Conservation (phyloP, 2,113 vertebrate genomes). For the Hyla sarda region DNA sequence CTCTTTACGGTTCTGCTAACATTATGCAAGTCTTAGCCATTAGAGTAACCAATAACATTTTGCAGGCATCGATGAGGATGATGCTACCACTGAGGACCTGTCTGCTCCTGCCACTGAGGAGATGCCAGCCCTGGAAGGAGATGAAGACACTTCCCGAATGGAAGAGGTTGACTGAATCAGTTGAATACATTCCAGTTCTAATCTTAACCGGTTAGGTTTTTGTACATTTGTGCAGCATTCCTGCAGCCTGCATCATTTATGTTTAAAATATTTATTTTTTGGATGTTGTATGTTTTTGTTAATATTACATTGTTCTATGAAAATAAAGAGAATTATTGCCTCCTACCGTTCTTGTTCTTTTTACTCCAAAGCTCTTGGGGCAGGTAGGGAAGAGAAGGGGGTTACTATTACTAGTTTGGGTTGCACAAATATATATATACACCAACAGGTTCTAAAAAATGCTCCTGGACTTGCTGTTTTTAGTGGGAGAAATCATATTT, state of each 20-base stretch:
- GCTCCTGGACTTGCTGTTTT: no score
- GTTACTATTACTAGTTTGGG: no score
- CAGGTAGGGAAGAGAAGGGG: no score
- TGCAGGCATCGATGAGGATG: conserved; percentile 94
- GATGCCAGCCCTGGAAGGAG: conserved; percentile 94
- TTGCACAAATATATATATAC: no score
- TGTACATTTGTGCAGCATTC: conserved; percentile 71
- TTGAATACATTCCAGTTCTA: conserved; percentile 66
- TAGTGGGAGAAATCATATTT: no score
- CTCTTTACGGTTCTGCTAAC: not conserved
- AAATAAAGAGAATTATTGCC: conserved; percentile 56
- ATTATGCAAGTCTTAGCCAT: not conserved
- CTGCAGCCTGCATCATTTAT: conserved; percentile 70
- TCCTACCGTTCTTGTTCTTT: not conserved
- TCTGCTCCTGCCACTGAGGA: conserved; percentile 83
- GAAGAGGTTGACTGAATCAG: conserved; percentile 90
- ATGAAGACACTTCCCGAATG: conserved; percentile 95
- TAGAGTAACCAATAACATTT: not conserved
- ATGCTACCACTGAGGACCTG: conserved; percentile 79
- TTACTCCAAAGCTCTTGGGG: no score
- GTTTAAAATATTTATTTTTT: conserved; percentile 71
- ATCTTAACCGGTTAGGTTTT: conserved; percentile 67
- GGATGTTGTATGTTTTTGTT: conserved; percentile 73
- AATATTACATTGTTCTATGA: conserved; percentile 69
- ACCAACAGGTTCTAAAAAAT: no score